phyloP scores from a whole-genome alignment of 2,888 invertebrate species.

The Tinea trinotella region DNA sequence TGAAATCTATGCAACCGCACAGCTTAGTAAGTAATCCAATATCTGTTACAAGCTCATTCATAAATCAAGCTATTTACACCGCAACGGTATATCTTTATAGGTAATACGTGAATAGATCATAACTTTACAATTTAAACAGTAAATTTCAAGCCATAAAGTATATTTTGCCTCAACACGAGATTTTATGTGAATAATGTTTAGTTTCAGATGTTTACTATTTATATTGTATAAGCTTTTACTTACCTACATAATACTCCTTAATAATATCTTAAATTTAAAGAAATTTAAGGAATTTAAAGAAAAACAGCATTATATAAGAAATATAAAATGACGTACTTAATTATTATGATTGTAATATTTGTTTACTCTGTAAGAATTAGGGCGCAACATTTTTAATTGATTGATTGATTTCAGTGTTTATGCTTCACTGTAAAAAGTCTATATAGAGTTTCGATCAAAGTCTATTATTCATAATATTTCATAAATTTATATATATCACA shows the following conservation, averaged over 20 bases:
- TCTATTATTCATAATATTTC: slow-evolving; percentile 68
- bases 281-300: too few species aligned
- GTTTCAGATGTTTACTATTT: background rate
- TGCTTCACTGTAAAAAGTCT: slow-evolving; percentile 28
- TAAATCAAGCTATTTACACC: slow-evolving; percentile 19
- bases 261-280: too few species aligned
- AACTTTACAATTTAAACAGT: background rate
- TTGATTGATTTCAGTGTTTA: too few species aligned
- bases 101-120: slow-evolving; percentile 8
- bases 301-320: too few species aligned
- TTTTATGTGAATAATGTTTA: background rate
- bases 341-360: too few species aligned
- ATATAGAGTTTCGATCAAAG: slow-evolving; percentile 41
- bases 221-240: too few species aligned
- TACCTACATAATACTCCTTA: too few species aligned
- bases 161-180: background rate
- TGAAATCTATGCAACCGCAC: slow-evolving; percentile 29
- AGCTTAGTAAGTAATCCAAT: slow-evolving; percentile 19
- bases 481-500: too few species aligned
- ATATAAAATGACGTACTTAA: too few species aligned
- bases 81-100: slow-evolving; percentile 11
- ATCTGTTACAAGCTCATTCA: slow-evolving; percentile 19
- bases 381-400: too few species aligned
- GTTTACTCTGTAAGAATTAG: too few species aligned
- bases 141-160: background rate